Evolutionary conservation across 2,888 invertebrate species (phyloP).

Genomic region (Plagodis dolabraria): DNA sequence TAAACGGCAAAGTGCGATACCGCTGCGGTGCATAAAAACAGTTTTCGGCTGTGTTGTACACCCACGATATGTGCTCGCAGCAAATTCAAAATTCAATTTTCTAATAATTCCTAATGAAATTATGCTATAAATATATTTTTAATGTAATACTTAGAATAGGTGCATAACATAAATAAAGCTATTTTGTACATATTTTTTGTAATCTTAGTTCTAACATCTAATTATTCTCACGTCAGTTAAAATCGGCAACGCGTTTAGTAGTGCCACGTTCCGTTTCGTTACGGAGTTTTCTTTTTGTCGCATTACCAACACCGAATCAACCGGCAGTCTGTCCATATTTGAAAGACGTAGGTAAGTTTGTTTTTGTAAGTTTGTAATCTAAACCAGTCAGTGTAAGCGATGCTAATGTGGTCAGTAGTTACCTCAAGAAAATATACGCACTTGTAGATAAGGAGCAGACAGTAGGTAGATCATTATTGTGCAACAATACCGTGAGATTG

Average conservation of each 20-base stretch:
- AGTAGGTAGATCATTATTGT: constrained; percentile 5
- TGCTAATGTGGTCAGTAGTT: constrained; percentile 8
- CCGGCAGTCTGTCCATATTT: neutral
- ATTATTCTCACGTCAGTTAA: constrained; percentile 3
- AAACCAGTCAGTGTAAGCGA: constrained; percentile 9
- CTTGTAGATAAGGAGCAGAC: neutral
- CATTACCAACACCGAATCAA: constrained; percentile 8
- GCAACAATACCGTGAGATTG: constrained; percentile 9
- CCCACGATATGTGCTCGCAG: no score
- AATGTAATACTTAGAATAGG: no score
- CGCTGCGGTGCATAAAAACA: no score
- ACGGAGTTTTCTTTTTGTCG: constrained; percentile 18
- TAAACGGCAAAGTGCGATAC: no score
- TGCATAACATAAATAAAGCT: no score
- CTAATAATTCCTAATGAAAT: no score
- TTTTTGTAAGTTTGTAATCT: constrained; percentile 17
- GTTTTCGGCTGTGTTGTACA: no score
- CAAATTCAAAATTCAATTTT: no score
- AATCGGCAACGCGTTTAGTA: constrained; percentile 16
- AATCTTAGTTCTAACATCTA: neutral
- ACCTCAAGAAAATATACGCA: constrained; percentile 14
- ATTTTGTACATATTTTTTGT: neutral
- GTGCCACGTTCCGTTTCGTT: constrained; percentile 15
- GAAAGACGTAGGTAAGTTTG: neutral
- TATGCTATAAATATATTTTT: no score